Base-by-base conservation (phyloP, 2,113 vertebrate species). In the Ploceus nigricollis region DNA sequence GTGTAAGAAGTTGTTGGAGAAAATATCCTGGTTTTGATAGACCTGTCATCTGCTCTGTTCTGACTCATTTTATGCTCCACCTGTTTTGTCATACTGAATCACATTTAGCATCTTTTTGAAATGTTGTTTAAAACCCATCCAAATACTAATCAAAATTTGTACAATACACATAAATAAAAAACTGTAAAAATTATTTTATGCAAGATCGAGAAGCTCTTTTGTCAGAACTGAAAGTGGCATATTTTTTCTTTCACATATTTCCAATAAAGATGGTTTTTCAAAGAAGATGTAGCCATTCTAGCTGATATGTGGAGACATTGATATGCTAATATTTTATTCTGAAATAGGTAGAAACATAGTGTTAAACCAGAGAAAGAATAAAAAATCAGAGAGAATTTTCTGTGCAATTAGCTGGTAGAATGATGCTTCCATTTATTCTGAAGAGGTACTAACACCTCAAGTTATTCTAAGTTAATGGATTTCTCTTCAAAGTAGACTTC, bases 51-150 rank as follows among this genome's bases (percentile, higher is more conserved):
- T 94, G 21, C 83, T 94, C 71, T 82, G n/a, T 47, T 75, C 4
- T 92, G 65, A 87, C 40, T 94, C 76, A 89, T 87, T 87, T 90
- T 89, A 93, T 90, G 69, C 53, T 93, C 75, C 82, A 86, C 83
- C 89, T 95, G 75, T 30, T 90, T 86, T 82, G 63, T 83, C 64
- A 54, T 57, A 88, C 28, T 70, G 71, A 91, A 90, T 92, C 69
- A 84, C 39, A 68, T 94, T 86, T 91, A 89, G 35, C 76, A 89
- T 78, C 21, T 60, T 31, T 86, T 58, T 54, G 51, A 71, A 87
- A 73, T 35, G 8, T 33, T 82, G 60, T 13, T 89, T 81, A 53
- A 92, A 92, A 90, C 44, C 2, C 40, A 56, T 57, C 8, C 11
- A 90, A 81, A 66, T 61, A 40, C 48, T 78, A 51, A 82, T n/a